A percentile compares a stretch with the other conserved stretches of the same genome.
Evolutionary conservation across 2,797 vertebrate genomes (phyloP).

Genomic region (Macropus fuliginosus): DNA sequence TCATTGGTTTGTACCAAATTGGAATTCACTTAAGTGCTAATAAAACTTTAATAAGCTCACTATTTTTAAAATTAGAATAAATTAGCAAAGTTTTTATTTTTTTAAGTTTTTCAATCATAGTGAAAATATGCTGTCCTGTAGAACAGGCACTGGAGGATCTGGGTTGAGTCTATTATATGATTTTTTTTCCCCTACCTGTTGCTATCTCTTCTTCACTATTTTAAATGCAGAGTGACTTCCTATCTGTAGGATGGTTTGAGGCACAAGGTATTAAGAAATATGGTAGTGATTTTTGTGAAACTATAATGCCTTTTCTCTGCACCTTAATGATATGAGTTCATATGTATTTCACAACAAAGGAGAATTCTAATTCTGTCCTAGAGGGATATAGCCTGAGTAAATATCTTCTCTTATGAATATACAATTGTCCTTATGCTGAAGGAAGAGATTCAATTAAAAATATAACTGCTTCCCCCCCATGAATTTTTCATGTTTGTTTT

Average conservation of each 20-base stretch:
- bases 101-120: background rate
- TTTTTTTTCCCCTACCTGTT: background rate
- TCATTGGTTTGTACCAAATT: constrained; percentile 71
- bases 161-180: background rate
- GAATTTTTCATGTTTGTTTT: background rate
- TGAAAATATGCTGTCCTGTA: background rate
- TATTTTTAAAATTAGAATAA: constrained; percentile 54
- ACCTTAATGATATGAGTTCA: background rate
- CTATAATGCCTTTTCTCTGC: background rate
- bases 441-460: background rate
- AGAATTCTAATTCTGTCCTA: background rate
- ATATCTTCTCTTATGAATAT: background rate
- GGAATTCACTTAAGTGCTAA: constrained; percentile 65
- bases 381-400: background rate
- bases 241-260: background rate
- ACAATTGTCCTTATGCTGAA: background rate
- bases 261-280: background rate
- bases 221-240: background rate
- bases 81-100: background rate
- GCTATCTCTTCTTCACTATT: background rate
- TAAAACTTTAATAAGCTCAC: constrained; percentile 75
- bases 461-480: background rate
- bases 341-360: background rate
- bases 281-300: background rate
- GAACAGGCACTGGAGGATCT: background rate